Conservation (phyloP, 1,140 invertebrate genomes). For the Leptinotarsa texana region DNA sequence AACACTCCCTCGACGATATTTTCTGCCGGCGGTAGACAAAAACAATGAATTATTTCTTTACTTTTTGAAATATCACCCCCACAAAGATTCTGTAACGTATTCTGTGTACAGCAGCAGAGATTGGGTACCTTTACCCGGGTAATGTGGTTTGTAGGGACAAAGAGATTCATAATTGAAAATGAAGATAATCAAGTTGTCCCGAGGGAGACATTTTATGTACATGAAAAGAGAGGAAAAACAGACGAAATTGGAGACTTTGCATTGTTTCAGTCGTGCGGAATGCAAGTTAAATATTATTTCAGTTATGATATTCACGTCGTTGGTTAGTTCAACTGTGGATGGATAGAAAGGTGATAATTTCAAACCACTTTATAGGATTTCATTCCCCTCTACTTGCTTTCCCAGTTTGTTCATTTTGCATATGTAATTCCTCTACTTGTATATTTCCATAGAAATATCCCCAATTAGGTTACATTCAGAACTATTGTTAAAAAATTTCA, state of each 20-base stretch:
- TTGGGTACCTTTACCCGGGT: slow-evolving; percentile 1
- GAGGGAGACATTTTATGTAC: not conserved
- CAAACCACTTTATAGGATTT: no score
- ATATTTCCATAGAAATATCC: no score
- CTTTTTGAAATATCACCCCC: not conserved
- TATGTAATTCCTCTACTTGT: no score
- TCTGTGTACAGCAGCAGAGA: not conserved
- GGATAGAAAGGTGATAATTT: no score
- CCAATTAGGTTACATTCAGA: no score
- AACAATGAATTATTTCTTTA: slow-evolving; percentile 7
- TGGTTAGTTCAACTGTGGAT: no score
- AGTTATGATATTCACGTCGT: no score
- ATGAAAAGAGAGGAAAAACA: slow-evolving; percentile 1
- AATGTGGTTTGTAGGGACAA: slow-evolving; percentile 1
- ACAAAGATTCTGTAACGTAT: not conserved
- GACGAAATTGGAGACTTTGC: not conserved
- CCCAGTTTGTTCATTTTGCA: no score
- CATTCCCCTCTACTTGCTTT: no score
- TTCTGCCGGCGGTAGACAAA: not conserved
- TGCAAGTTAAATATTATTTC: no score
- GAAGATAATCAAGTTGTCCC: not conserved
- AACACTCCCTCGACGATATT: slow-evolving; percentile 31
- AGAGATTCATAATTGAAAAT: slow-evolving; percentile 8
- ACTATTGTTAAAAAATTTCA: no score
- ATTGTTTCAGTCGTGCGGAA: not conserved